phyloP scores from a whole-genome alignment of 2,797 vertebrate species.

The Acomys russatus region DNA sequence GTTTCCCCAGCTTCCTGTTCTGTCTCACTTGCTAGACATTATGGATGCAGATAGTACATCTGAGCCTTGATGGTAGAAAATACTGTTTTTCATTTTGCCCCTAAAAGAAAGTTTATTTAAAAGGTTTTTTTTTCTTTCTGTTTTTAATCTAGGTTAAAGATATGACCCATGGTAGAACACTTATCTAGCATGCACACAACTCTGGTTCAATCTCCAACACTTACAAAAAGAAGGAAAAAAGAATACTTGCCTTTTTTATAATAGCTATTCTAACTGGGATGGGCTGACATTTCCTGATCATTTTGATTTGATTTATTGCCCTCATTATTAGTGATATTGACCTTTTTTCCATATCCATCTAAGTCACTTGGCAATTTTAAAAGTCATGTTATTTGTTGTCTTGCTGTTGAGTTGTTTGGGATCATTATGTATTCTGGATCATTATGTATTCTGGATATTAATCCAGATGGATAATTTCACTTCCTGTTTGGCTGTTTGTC shows the following conservation, averaged over 20 bases:
- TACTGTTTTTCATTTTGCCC: neutral
- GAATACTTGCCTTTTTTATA: neutral
- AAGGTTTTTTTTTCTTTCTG: neutral
- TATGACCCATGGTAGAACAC: neutral
- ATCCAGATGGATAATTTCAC: neutral
- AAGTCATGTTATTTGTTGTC: neutral
- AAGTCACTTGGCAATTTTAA: neutral
- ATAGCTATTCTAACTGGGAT: neutral
- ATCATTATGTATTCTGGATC: neutral
- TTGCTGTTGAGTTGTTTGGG: neutral
- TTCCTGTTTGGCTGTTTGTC: neutral
- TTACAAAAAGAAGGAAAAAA: neutral
- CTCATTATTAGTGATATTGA: neutral
- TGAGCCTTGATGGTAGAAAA: constrained; percentile 14
- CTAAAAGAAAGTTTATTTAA: neutral
- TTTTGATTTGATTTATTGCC: neutral
- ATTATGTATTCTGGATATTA: neutral
- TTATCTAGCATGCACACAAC: neutral
- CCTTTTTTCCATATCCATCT: neutral
- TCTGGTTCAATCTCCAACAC: neutral
- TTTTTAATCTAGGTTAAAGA: neutral
- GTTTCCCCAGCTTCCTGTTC: neutral
- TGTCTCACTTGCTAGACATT: neutral
- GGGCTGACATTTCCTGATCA: neutral
- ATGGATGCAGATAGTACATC: neutral